Base-by-base conservation (phyloP, 1,140 invertebrate species). In the Carposina sasakii region DNA sequence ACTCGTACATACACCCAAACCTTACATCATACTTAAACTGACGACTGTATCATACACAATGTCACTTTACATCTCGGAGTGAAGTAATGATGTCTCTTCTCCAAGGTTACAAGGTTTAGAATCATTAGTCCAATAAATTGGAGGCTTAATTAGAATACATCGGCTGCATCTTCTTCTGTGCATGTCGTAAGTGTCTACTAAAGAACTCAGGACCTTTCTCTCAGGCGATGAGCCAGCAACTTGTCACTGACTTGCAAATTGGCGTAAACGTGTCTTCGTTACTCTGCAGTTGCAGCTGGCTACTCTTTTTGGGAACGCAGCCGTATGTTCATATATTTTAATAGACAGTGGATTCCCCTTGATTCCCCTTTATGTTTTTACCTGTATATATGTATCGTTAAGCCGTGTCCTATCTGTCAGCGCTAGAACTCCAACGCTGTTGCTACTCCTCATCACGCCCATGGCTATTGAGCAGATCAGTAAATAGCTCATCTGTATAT, bases 401-500 rank as follows among this genome's bases (percentile, higher is more conserved):
- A 16, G 48, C 6, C 68, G 47, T 0, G 57, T 58, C 2, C 31
- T 23, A 20, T 82, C 74, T 4, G 62, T 60, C 0, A 73, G 31
- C 0, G 76, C 66, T 0, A 77, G 34, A 8, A 78, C 54, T 0
- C 63, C 61, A 0, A 78, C 42, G 0, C 60, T 61, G 4, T 48
- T 57, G 39, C 69, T 67, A 2, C 71, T 68, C 8, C 76, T 56
- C 36, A 76, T 41, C 10, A 62, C 47, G 0, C 75, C 72, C 45
- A 79, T 54, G 1, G 54, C 57, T 0, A 64, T 43, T 0, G 67
- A 57, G 4, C 60, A 64, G 4, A 59, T 28, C 15, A 75, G 48
- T 76, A 79, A 77, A 54, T 82, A 82, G 2, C 68, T 3, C 17
- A 71, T 56, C 40, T 82, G 76, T 0, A 82, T 3, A 30, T 79